Base-by-base conservation (phyloP, 2,113 vertebrate genomes). In the Lichenostomus cassidix region DNA sequence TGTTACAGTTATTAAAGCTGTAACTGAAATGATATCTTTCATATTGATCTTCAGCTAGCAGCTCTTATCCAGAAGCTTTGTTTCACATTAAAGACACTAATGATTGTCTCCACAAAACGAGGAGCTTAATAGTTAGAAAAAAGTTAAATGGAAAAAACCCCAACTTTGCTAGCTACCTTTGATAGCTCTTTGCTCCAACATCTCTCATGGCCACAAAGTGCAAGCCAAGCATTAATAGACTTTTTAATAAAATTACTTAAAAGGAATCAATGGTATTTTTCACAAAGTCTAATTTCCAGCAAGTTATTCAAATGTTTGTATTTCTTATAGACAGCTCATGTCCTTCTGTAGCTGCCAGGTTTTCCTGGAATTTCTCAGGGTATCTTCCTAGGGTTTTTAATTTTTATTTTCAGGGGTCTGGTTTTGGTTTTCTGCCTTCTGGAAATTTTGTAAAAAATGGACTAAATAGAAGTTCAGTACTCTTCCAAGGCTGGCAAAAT, bases 61-160 rank as follows among this genome's bases (percentile, higher is more conserved):
- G 96, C 97, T 98, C 95, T 98, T 97, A 96, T 98, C 96, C 97
- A 76, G 87, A 96, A 98, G 97, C 97, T 98, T 98, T 98, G 97
- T 97, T 98, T 98, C 96, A 96, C 95, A 97, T 97, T 97, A 98
- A 97, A 98, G 95, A 84, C 80, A 52, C 96, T 97, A 98, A 98
- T 97, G 97, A 98, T 96, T 83, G 90, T 97, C 96, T 98, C 91
- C 53, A 92, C 95, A 94, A 98, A 97, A 97, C 94, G 96, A 98
- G 96, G 71, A 73, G 87, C 91, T 97, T 97, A 97, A 96, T 96
- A 97, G 95, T 98, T 96, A 95, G 90, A 82, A 96, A 96, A 96
- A 97, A 97, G 92, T 97, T 96, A 96, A 98, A 97, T 94, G 92
- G 92, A 49, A 68, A 92, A 58, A 87, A 46, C 27, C 14, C 95